Conservation (phyloP, 2,797 vertebrate genomes). For the Anisognathus igniventris region DNA sequence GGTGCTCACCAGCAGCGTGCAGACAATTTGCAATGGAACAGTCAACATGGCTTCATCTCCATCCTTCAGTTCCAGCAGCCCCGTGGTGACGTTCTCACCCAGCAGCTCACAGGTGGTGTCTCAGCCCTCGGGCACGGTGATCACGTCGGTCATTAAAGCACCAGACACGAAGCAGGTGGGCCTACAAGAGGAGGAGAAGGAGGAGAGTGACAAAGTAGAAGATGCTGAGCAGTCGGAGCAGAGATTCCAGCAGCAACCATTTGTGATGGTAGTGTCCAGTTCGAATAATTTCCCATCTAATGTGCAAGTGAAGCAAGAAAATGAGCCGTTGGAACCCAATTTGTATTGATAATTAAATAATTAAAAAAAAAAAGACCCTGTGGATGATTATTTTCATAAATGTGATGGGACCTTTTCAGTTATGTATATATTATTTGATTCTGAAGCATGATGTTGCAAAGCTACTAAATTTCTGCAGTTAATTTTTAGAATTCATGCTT, state of each 20-base stretch:
- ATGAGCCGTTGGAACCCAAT: constrained; percentile 69
- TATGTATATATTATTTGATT: constrained; percentile 65
- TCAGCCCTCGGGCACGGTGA: constrained; percentile 77
- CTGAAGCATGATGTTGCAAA: constrained; percentile 59
- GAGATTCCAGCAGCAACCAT: constrained; percentile 71
- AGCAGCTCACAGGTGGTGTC: constrained; percentile 75
- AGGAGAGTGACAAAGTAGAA: constrained; percentile 45
- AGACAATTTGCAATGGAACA: constrained; percentile 77
- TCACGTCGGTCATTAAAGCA: constrained; percentile 83
- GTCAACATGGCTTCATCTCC: constrained; percentile 70
- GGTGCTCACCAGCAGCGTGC: constrained; percentile 73
- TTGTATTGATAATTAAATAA: constrained; percentile 47
- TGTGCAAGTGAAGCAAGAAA: constrained; percentile 72
- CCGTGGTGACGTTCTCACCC: constrained; percentile 76
- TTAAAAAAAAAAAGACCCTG: background rate
- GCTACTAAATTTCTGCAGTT: constrained; percentile 63
- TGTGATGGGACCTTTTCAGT: constrained; percentile 66
- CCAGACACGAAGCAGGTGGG: constrained; percentile 74
- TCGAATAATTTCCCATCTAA: constrained; percentile 68
- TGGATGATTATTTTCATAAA: constrained; percentile 65
- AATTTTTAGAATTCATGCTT: constrained; percentile 68
- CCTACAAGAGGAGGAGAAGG: constrained; percentile 20
- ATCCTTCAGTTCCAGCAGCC: constrained; percentile 66
- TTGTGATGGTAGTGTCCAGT: constrained; percentile 78
- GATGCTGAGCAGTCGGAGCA: constrained; percentile 62